Conservation (phyloP, 2,888 invertebrate genomes). For the Notodonta dromedarius region DNA sequence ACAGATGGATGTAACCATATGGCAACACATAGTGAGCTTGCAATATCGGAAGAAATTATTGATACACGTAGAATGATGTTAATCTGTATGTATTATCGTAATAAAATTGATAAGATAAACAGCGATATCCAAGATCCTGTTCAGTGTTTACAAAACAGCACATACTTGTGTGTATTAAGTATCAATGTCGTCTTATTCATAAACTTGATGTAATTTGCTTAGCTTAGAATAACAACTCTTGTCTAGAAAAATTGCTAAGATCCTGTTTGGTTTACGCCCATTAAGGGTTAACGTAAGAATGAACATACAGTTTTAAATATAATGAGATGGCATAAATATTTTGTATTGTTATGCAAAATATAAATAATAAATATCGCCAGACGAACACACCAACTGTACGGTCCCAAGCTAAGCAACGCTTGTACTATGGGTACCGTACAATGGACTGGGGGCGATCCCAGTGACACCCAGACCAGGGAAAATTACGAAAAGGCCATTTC, state of each 20-base stretch:
- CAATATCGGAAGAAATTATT: conserved; percentile 1
- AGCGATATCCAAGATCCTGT: conserved; percentile 43
- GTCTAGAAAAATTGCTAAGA: neutral
- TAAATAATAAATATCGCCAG: too few species aligned
- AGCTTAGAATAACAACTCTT: neutral
- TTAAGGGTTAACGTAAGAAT: too few species aligned
- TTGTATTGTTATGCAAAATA: too few species aligned
- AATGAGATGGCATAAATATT: too few species aligned
- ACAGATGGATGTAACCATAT: neutral
- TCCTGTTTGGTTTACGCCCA: too few species aligned
- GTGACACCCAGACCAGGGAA: too few species aligned
- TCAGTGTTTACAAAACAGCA: conserved; percentile 29
- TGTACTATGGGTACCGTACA: too few species aligned
- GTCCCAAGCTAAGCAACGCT: too few species aligned
- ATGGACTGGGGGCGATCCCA: too few species aligned
- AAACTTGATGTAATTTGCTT: neutral
- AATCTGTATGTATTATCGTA: conserved; percentile 1
- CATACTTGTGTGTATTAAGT: conserved; percentile 7
- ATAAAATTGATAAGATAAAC: conserved; percentile 12
- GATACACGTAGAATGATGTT: neutral
- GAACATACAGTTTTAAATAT: too few species aligned
- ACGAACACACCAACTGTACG: too few species aligned
- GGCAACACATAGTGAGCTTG: neutral
- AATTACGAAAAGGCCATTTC: too few species aligned
- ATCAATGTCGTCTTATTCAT: conserved; percentile 5